Percentiles rank a stretch among this genome's conserved stretches.
These are phyloP conservation scores for Sternarchorhynchus goeldii DNA, from an alignment of 2,797 vertebrate genomes.

Conservation along the genomic window DNA sequence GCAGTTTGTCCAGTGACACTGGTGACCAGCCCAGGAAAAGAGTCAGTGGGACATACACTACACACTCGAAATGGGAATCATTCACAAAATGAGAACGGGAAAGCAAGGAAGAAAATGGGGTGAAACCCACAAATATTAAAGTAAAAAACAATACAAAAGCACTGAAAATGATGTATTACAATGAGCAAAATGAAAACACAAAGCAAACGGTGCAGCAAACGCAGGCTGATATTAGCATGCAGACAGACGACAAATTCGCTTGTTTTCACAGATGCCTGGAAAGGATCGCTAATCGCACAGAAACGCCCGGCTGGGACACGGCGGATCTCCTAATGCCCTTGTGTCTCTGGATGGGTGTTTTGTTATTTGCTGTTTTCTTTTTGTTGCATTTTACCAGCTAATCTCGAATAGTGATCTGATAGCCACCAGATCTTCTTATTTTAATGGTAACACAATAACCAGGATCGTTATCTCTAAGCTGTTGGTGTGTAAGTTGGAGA, in stretches of 20 bases:
- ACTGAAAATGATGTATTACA: constrained; percentile 30
- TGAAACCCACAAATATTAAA: neutral
- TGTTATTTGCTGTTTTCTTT: constrained; percentile 17
- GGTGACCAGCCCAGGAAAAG: neutral
- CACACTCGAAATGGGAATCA: neutral
- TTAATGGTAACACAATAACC: too few relatives aligned
- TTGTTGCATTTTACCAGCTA: neutral
- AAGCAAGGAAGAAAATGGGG: neutral
- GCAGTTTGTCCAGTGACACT: too few relatives aligned
- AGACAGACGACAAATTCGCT: constrained; percentile 32
- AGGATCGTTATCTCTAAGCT: too few relatives aligned
- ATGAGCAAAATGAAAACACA: constrained; percentile 12
- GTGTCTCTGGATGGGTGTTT: neutral
- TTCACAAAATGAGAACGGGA: constrained; percentile 4
- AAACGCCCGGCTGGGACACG: neutral
- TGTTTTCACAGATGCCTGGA: constrained; percentile 12
- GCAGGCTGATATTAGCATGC: constrained; percentile 21
- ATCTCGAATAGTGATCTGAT: too few relatives aligned
- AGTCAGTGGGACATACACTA: neutral
- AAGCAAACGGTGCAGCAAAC: constrained; percentile 22
- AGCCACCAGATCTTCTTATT: too few relatives aligned
- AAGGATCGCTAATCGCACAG: constrained; percentile 6
- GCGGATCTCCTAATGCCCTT: neutral
- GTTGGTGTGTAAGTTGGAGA: too few relatives aligned
- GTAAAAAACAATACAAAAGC: constrained; percentile 7